A percentile compares a stretch with the other conserved stretches of the same genome.
phyloP scores from a whole-genome alignment of 35 echinoderm and acorn worm species.

The Diadema setosum region DNA sequence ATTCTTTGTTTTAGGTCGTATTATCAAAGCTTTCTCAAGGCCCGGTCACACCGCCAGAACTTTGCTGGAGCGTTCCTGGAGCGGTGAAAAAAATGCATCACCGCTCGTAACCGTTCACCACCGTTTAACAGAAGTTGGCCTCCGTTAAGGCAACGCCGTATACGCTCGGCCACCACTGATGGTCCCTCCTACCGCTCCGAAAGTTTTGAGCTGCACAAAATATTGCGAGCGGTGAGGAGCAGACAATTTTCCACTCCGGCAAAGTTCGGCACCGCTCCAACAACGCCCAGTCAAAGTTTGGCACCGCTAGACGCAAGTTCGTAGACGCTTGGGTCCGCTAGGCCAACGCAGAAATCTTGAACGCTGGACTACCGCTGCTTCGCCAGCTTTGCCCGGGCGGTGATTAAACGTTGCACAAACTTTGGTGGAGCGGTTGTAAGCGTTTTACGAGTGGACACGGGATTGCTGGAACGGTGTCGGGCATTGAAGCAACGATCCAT shows the following conservation, averaged over 20 bases:
- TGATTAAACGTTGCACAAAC: slow-evolving; percentile 7
- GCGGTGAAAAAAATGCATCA: neutral
- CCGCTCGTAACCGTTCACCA: neutral
- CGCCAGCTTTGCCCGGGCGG: neutral
- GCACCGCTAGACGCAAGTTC: slow-evolving; percentile 7
- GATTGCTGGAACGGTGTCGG: neutral
- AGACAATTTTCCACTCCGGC: neutral
- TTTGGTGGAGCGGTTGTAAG: slow-evolving; percentile 5
- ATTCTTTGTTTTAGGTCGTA: no score
- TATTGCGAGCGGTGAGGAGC: neutral
- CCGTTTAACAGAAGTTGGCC: neutral
- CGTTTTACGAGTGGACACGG: neutral
- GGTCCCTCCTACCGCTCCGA: slow-evolving; percentile 1
- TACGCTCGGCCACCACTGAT: neutral
- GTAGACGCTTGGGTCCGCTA: neutral
- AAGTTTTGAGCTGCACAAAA: slow-evolving; percentile 6
- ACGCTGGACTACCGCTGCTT: neutral
- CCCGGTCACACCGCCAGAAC: slow-evolving; percentile 10
- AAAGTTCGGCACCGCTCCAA: neutral
- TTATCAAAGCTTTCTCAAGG: no score
- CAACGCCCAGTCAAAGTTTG: neutral
- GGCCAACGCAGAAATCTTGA: neutral
- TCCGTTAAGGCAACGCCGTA: neutral
- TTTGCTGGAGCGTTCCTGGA: slow-evolving; percentile 8
- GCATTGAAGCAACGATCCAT: neutral